Percentiles rank a stretch among this genome's conserved stretches.
These are phyloP conservation scores for Haemorhous mexicanus DNA, from an alignment of 2,113 vertebrate genomes.

Conservation along the genomic window DNA sequence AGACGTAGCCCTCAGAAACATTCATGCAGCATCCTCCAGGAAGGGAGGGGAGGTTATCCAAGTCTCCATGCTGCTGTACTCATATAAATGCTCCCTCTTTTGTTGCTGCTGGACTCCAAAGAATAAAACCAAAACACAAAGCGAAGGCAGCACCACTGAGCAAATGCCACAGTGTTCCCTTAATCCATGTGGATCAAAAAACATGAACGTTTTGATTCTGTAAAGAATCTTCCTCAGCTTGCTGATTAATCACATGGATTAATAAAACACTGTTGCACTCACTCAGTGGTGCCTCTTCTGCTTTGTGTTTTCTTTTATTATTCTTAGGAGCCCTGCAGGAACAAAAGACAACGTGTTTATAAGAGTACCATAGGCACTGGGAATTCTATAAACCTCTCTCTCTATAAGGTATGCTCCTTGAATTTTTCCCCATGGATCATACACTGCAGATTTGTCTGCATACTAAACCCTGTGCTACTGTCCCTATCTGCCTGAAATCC, in stretches of 20 bases:
- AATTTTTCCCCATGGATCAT: constrained; percentile 7
- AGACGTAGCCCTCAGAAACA: constrained; percentile 52
- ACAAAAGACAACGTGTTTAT: constrained; percentile 64
- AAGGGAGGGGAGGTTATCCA: constrained; percentile 53
- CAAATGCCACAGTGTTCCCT: constrained; percentile 71
- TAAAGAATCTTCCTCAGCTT: constrained; percentile 75
- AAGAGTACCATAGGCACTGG: constrained; percentile 26
- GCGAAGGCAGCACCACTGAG: constrained; percentile 59
- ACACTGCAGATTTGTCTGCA: neutral
- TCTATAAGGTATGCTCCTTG: constrained; percentile 25
- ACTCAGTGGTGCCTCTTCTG: constrained; percentile 58
- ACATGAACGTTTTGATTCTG: constrained; percentile 65
- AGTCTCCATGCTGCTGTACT: constrained; percentile 52
- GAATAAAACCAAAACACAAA: constrained; percentile 72
- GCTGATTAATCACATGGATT: constrained; percentile 78
- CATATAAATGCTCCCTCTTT: constrained; percentile 69
- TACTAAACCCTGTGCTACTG: neutral
- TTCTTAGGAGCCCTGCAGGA: constrained; percentile 50
- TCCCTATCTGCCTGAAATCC: neutral
- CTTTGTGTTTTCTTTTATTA: constrained; percentile 69
- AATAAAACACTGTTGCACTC: constrained; percentile 71
- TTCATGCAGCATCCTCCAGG: constrained; percentile 49
- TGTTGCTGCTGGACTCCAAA: constrained; percentile 65
- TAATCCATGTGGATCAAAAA: constrained; percentile 76
- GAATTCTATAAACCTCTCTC: constrained; percentile 10